Base-by-base conservation (phyloP, 2,888 invertebrate species). In the Cryptocephalus primarius region DNA sequence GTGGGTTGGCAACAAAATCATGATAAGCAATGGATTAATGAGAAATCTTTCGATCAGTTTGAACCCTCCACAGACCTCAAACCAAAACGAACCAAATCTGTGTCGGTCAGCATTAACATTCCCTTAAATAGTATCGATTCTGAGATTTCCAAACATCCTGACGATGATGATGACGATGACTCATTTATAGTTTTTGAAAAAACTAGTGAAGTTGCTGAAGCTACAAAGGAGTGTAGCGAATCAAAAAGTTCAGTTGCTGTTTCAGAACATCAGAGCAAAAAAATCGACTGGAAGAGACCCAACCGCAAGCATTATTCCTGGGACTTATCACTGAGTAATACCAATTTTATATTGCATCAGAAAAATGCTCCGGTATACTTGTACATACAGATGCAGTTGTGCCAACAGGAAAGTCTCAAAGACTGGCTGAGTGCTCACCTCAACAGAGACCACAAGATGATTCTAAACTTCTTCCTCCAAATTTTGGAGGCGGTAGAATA, bases 321-420 rank as follows among this genome's bases (percentile, higher is more conserved):
- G 52, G 69, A 70, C 32, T 32, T 42, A 12, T 13, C 42, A 32
- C 11, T 10, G 59, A 58, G 32, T 60, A 51, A 42, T 58, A 55
- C 14, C 33, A 49, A 38, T 47, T 54, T 9, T 33, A 42, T 11
- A 13, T 47, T 45, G 14, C 42, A 48, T 46, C 43, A 38, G 41
- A 47, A 44, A 10, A 48, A 52, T 34, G 54, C 61, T 9, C 61
- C 61, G 31, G 80, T 85, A 64, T 91, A 85, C 68, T 76, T 97
- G 11, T 96, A 92, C 67, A 97, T 97, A 66, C 96, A 97, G 73
- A 97, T 97, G 96, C 94, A 97, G 70, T 72, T 97, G 51, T 97
- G 96, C 62, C 80, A 82, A 45, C 81, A 84, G 60, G 85, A 90
- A 60, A 94, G 90, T 53, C 73, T 99, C 36, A 85, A 88, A 61